Base-by-base conservation (phyloP, 2,113 vertebrate genomes). In the Channa maculata region DNA sequence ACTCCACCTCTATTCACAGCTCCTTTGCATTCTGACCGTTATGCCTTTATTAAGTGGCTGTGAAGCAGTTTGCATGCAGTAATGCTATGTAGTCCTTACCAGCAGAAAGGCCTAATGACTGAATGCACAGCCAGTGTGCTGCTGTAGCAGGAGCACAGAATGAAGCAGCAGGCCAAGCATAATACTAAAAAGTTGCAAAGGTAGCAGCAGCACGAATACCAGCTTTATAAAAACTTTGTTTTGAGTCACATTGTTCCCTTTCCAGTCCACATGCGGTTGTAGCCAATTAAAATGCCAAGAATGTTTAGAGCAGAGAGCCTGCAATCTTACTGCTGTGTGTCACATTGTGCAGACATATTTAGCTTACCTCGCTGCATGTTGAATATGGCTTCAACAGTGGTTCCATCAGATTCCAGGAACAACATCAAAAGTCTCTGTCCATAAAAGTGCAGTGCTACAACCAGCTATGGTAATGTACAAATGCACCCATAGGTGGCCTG, bases 71-170 rank as follows among this genome's bases (percentile, higher is more conserved):
- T 46, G 58, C 57, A 15, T 52, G 62, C 79, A 74, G 62, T 62
- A 71, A 76, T 46, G 51, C 46, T 72, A 52, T 59, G 65, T 33
- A 15, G 67, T 54, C 41, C 63, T 43, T 43, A 58, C 50, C 54
- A 62, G 54, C 59, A 62, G 54, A 84, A 71, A 51, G 55, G 49
- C 53, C 65, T 82, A 79, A 87, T 88, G 75, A 73, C 57, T 68
- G 39, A 41, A 41, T 3, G 51, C 61, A 71, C 75, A 72, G 50
- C 67, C 59, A 37, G 65, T 71, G 51, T 51, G 77, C 33, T 58
- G 62, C 63, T 82, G 60, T 65, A 66, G 82, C 75, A 71, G 66
- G 37, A 69, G 70, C 0, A 0, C 71, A 61, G 33, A 75, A 72
- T 77, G 45, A 73, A 79, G 66, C 71, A 69, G 62, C 46, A 75